Percentiles rank a stretch among this genome's conserved stretches.
These are phyloP conservation scores for Mya arenaria DNA, from an alignment of 1,140 invertebrate species.

Conservation along the genomic window DNA sequence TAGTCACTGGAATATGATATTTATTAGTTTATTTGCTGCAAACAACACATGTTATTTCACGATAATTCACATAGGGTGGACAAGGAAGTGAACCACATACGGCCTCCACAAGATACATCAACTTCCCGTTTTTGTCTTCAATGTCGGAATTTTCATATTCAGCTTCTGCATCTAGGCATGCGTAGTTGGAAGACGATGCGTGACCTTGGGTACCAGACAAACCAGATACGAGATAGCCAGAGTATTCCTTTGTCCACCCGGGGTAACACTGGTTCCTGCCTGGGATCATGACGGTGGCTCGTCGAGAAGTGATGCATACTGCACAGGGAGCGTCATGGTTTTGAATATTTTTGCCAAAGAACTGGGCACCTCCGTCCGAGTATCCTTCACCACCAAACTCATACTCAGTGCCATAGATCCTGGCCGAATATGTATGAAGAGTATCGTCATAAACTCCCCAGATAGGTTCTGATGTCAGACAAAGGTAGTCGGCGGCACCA, in stretches of 20 bases:
- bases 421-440: neutral
- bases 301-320: neutral
- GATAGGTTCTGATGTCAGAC: conserved; percentile 23
- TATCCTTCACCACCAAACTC: neutral
- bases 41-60: conserved; percentile 63
- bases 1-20: too few relatives aligned
- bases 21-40: conserved; percentile 59
- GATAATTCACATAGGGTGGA: conserved; percentile 53
- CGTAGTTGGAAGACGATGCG: neutral
- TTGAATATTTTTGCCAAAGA: conserved; percentile 1
- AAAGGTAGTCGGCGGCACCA: conserved; percentile 34
- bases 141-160: neutral
- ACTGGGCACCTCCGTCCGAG: neutral
- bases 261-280: conserved; percentile 6
- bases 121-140: conserved; percentile 28
- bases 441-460: conserved; percentile 14
- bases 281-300: conserved; percentile 34
- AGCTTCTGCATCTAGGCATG: neutral
- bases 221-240: neutral
- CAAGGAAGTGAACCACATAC: conserved; percentile 58
- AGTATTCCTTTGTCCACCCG: neutral
- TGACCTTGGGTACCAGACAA: neutral
- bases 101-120: conserved; percentile 53
- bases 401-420: conserved; percentile 44
- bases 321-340: conserved; percentile 39